Base-by-base conservation (phyloP, 2,113 vertebrate species). In the Lepisosteus oculatus region DNA sequence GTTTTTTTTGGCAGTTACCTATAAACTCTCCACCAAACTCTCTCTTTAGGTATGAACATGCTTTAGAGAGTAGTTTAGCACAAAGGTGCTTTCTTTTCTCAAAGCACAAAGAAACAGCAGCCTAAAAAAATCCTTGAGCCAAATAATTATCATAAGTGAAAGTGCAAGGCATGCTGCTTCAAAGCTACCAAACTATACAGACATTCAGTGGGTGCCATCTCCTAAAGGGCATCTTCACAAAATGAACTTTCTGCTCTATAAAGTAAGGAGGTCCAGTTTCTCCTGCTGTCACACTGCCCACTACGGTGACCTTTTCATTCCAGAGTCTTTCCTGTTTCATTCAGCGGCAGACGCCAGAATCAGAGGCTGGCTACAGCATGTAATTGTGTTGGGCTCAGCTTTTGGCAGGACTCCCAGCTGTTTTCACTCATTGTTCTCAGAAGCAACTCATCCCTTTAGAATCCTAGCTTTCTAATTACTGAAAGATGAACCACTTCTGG, bases 1-100 rank as follows among this genome's bases (percentile, higher is more conserved):
- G 1, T 29, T 9, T 51, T 51, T 51, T 51, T 51, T 51, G 47
- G 47, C 9, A 51, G 1, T 51, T 51, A 51, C 5, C 47, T 51
- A 51, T 9, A 2, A 51, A 5, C 47, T 29, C 29, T 29, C 29
- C 29, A 29, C 29, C 29, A 29, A 29, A 29, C 29, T 29, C 29
- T 29, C 29, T 51, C 47, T 51, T 51, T 51, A 51, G 47, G 47
- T 51, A 51, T 6, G 47, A 51, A 51, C 9, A 9, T 2, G 5
- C 47, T 51, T 51, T 51, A 0, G 47, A 51, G 5, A 51, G 29
- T 29, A 29, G 29, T 29, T 29, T 29, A 29, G 9, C 9, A 51
- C 47, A 51, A 54, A 65, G 61, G 15, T n/a, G 68, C 68, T 61
- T 61, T 70, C 55, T 43, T 65, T 15, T 54, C 6, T 14, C 13